A percentile compares a stretch with the other conserved stretches of the same genome.
Conservation (phyloP, 1,140 invertebrate genomes). For the Sitodiplosis mosellana region DNA sequence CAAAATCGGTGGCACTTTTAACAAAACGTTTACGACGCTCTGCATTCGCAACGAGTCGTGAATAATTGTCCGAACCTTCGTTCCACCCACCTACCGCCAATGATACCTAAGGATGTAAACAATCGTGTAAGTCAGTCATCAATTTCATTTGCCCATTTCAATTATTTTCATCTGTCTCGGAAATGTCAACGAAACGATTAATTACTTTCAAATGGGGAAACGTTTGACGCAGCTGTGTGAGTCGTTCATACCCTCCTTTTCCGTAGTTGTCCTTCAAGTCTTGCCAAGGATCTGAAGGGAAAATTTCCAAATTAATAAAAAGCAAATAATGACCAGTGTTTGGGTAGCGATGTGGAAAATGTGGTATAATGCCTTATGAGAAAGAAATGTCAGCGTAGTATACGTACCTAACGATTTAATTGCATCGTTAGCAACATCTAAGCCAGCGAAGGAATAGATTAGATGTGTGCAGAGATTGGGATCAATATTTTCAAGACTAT, state of each 20-base stretch:
- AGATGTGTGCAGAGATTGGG: slow-evolving; percentile 70
- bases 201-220: slow-evolving; percentile 49
- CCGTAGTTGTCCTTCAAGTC: slow-evolving; percentile 58
- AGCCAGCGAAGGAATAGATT: slow-evolving; percentile 71
- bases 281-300: slow-evolving; percentile 45
- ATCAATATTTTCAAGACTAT: slow-evolving; percentile 47
- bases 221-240: slow-evolving; percentile 41
- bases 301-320: no score
- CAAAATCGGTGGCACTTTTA: slow-evolving; percentile 18
- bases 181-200: no score
- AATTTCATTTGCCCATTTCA: neutral
- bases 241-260: slow-evolving; percentile 45
- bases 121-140: neutral
- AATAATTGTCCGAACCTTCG: slow-evolving; percentile 66
- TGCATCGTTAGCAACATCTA: slow-evolving; percentile 40
- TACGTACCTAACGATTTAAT: slow-evolving; percentile 42
- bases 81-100: slow-evolving; percentile 80
- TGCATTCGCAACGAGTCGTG: slow-evolving; percentile 41
- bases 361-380: no score
- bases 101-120: slow-evolving; percentile 30
- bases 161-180: slow-evolving; percentile 4
- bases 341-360: no score
- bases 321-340: neutral
- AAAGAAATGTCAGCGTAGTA: no score
- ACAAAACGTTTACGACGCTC: slow-evolving; percentile 37